Evolutionary conservation across 2,113 vertebrate species (phyloP), one percentile per base, ranked within the genome.

Genomic region (Oxygymnocypris stewartii): DNA sequence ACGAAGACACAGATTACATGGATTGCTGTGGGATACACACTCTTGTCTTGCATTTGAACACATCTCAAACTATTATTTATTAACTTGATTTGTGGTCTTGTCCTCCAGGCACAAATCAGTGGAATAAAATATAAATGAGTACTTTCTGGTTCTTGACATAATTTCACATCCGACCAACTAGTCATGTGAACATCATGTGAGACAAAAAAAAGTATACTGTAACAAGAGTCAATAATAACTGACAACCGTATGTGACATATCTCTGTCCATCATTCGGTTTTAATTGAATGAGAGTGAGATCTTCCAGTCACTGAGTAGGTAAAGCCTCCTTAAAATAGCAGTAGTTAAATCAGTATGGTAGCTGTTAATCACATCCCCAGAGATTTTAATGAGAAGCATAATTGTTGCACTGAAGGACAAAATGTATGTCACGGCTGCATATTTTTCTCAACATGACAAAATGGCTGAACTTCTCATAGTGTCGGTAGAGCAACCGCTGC

Each of bases 81-180:
- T 12, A 74, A 74, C 20, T 1, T 6, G 20, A n/a, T 42, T 2
- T 23, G 71, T 74, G 37, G 18, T 44, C 4, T 42, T n/a, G 37
- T 74, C 37, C 4, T 40, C 90, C 90, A 88, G 87, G 86, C 49
- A 80, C 79, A 88, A 57, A 57, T 75, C 16, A 65, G 78, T 89
- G 86, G 90, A 89, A 87, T 89, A 88, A 47, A 89, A 82, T 51
- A 83, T 54, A 63, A 40, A 61, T 81, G 4, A 31, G 44, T 31
- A 89, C 71, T 90, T 89, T 76, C 42, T 76, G n/a, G 28, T 49
- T 13, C 74, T 76, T 49, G 13, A 77, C 12, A 1, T 51, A 51
- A 49, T 9, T 51, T 10, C 20, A 6, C 37, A 74, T 42, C 37
- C 0, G 20, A 74, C 2, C 71, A 37, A 20, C 65, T 44, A 44